Evolutionary conservation across 2,113 vertebrate species (phyloP), one percentile per base, ranked within the genome.

Genomic region (Corynorhinus townsendii): DNA sequence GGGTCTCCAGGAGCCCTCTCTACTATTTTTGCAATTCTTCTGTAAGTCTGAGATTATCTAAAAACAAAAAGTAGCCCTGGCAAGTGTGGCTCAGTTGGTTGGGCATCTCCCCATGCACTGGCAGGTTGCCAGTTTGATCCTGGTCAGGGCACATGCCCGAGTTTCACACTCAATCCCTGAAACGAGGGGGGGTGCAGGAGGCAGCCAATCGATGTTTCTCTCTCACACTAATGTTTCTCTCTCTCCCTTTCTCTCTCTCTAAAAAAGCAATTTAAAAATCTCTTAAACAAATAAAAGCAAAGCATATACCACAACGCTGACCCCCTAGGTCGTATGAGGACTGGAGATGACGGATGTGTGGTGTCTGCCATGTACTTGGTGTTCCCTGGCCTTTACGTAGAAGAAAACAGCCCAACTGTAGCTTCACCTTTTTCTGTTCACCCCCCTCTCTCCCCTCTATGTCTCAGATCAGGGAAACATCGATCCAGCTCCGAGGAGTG

Each of bases 331-430:
- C 20, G 1, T 26, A 52, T 28, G 75, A 54, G 28, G 90, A 12
- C 69, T 7, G 2, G 45, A 12, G 80, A 19, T 3, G 49, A 10
- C 14, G 6, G 8, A 2, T 0, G 11, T 0, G 24, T 24, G 11
- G 33, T 7, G 30, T 28, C 76, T 4, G 40, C 17, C 4, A 1
- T 0, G 4, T 0, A 0, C 33, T 6, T 1, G 17, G 30, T 10
- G 3, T 0, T 19, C 12, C 1, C 54, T 0, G 4, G 59, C 54
- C 38, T 73, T 38, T 1, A 16, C 3, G 35, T 0, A 11, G 87
- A 68, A 54, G 43, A 6, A 20, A 66, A n/a, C n/a, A 0, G 35
- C 40, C 43, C 52, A 9, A 14, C 24, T 8, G 0, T 4, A 10
- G 2, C n/a, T 28, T n/a, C 12, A 2, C 3, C 19, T 49, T 88